Evolutionary conservation across 2,113 vertebrate genomes (phyloP).

Genomic region (Scolopax mira): DNA sequence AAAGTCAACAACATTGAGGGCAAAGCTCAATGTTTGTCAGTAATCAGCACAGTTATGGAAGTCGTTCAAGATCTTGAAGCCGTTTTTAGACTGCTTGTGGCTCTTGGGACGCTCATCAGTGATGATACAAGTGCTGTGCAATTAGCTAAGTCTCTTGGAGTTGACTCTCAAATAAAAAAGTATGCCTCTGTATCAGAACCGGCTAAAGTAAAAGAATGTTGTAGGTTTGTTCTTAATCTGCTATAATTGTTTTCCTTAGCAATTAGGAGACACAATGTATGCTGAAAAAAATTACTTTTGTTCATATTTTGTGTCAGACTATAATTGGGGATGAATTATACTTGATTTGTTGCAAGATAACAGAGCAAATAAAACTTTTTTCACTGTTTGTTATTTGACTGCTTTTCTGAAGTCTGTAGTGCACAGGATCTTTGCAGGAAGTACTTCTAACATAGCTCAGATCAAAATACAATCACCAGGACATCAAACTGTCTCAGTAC

Average conservation of each 20-base stretch:
- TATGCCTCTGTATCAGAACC: constrained; percentile 90
- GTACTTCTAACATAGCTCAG: neutral
- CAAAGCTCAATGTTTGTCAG: constrained; percentile 96
- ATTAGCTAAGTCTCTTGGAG: constrained; percentile 92
- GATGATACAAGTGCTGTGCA: constrained; percentile 88
- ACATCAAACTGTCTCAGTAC: neutral
- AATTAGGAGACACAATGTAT: neutral
- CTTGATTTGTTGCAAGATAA: constrained; percentile 24
- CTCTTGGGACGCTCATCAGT: constrained; percentile 91
- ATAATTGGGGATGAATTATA: constrained; percentile 63
- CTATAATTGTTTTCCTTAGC: constrained; percentile 68
- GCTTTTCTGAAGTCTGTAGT: neutral
- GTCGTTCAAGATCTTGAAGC: constrained; percentile 95
- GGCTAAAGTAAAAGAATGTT: constrained; percentile 93
- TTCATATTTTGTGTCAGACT: constrained; percentile 60
- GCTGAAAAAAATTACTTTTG: neutral
- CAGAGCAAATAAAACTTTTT: constrained; percentile 69
- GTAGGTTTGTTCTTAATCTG: constrained; percentile 90
- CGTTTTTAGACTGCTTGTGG: constrained; percentile 92
- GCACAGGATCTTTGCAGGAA: neutral
- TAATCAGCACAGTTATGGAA: constrained; percentile 90
- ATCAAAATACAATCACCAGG: neutral
- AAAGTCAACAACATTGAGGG: constrained; percentile 88
- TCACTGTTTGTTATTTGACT: constrained; percentile 46
- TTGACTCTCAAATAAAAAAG: constrained; percentile 92